Percentiles rank a stretch among this genome's conserved stretches.
phyloP scores from a whole-genome alignment of 2,113 vertebrate genomes.

The Mesembrinibis cayennensis region DNA sequence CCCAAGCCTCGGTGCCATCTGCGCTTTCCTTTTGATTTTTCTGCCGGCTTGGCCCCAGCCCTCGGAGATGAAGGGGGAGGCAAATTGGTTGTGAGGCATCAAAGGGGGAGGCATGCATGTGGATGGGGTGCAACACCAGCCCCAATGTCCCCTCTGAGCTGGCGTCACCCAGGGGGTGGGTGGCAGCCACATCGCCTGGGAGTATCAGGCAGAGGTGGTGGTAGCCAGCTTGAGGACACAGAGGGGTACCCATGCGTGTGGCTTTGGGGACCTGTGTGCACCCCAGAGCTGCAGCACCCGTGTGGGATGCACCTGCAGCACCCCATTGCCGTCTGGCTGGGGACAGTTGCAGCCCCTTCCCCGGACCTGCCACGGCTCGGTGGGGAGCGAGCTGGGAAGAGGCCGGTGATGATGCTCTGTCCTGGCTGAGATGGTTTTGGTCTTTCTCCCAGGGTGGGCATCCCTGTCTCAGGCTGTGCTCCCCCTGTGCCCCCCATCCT shows the following conservation, averaged over 20 bases:
- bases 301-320: not conserved
- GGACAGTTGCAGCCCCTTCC: not conserved
- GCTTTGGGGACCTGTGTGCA: not conserved
- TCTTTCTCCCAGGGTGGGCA: not conserved
- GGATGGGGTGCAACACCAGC: no score
- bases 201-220: not conserved
- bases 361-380: not conserved
- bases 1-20: not conserved
- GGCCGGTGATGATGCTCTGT: not conserved
- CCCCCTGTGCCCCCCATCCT: no score
- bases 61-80: not conserved
- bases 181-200: not conserved
- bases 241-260: not conserved
- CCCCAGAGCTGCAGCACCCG: not conserved
- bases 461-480: not conserved
- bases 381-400: accelerated
- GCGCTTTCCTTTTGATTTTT: not conserved
- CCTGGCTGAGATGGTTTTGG: not conserved
- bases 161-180: not conserved
- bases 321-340: not conserved
- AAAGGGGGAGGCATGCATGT: accelerated
- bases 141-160: not conserved
- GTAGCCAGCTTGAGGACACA: not conserved
- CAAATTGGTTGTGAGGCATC: not conserved
- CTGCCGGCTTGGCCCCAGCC: not conserved